Evolutionary conservation across 2,113 vertebrate genomes (phyloP).

Genomic region (Dasypus novemcinctus): DNA sequence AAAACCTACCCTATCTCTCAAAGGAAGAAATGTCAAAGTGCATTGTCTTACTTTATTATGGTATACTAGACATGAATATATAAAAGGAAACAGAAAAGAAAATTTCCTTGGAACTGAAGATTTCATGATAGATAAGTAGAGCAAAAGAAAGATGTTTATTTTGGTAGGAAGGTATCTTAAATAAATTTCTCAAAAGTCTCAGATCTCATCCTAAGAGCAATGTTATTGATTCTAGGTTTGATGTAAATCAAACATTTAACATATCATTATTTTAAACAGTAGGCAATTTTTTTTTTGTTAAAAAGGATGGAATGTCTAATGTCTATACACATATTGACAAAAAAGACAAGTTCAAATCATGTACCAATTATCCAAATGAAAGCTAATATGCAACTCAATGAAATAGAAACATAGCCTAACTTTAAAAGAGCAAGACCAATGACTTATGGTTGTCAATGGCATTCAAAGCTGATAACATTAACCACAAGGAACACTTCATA

Average conservation of each 20-base stretch:
- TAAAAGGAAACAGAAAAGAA: background rate
- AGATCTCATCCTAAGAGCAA: background rate
- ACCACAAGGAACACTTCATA: background rate
- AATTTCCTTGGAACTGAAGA: background rate
- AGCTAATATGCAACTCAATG: background rate
- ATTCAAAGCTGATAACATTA: background rate
- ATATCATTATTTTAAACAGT: background rate
- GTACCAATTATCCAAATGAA: background rate
- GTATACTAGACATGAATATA: background rate
- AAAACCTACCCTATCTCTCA: background rate
- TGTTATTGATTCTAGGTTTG: slow-evolving; percentile 14
- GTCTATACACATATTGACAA: background rate
- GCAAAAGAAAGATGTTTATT: background rate
- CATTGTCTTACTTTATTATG: background rate
- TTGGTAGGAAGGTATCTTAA: background rate
- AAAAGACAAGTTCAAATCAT: background rate
- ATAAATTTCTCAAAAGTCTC: background rate
- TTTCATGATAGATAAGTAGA: background rate
- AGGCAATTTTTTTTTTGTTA: background rate
- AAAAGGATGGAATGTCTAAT: background rate
- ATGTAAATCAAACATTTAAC: background rate
- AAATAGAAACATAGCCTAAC: background rate
- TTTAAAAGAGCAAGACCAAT: background rate
- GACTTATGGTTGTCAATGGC: background rate
- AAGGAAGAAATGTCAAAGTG: background rate